phyloP scores from a whole-genome alignment of 2,888 invertebrate species.

The Cephus sareptanus region DNA sequence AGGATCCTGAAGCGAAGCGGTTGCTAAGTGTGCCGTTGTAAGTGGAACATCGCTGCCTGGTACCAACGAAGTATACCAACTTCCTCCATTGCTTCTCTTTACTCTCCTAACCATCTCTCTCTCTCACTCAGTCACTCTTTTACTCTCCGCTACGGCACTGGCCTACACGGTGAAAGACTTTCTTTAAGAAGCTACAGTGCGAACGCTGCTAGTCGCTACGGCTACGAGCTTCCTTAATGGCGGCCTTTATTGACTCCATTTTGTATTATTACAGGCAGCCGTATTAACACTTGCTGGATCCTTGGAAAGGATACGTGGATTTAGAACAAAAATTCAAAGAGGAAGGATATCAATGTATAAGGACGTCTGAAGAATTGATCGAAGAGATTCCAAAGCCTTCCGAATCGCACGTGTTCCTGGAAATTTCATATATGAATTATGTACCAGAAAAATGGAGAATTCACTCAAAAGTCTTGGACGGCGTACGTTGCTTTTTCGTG shows the following conservation, averaged over 20 bases:
- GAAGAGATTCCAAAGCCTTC: not conserved
- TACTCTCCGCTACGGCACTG: conserved; percentile 18
- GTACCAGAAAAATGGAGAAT: not conserved
- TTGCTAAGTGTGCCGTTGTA: conserved; percentile 63
- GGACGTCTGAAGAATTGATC: rapidly evolving
- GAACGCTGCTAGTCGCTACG: conserved; percentile 5
- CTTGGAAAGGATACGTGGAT: not conserved
- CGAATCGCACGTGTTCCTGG: too few relatives aligned
- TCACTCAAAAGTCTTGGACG: not conserved
- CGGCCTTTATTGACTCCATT: not conserved
- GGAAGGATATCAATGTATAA: not conserved
- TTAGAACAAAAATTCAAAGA: not conserved
- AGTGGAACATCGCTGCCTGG: conserved; percentile 65
- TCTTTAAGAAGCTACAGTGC: conserved; percentile 50
- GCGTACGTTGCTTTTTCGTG: too few relatives aligned
- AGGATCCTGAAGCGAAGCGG: conserved; percentile 57
- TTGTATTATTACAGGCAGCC: not conserved
- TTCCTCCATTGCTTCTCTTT: conserved; percentile 51
- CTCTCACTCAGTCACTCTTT: conserved; percentile 33
- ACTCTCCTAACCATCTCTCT: conserved; percentile 15
- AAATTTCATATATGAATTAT: not conserved
- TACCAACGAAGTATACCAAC: conserved; percentile 62
- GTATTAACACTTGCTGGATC: not conserved
- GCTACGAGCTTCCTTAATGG: not conserved
- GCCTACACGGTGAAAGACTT: conserved; percentile 62